phyloP scores from a whole-genome alignment of 2,888 invertebrate genomes.

The Drosophila macrospina region DNA sequence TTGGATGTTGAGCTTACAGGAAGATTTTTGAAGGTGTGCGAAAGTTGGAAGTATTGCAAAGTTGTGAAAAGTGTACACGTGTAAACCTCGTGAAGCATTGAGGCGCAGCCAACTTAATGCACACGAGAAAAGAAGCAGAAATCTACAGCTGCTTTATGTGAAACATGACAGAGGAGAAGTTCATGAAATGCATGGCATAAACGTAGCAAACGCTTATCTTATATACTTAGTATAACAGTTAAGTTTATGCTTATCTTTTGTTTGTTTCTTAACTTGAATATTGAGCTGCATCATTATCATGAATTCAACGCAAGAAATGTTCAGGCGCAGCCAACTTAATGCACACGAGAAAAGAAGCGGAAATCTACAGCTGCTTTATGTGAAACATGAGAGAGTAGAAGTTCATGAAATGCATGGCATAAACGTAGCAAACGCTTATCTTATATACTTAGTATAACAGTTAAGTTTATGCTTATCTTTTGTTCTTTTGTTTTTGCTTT shows the following conservation, averaged over 20 bases:
- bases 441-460: constrained; percentile 36
- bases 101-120: background rate
- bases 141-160: constrained; percentile 11
- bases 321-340: constrained; percentile 11
- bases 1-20: constrained; percentile 33
- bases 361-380: constrained; percentile 35
- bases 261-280: constrained; percentile 1
- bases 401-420: constrained; percentile 23
- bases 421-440: constrained; percentile 21
- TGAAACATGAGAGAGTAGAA: background rate
- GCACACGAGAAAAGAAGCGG: constrained; percentile 7
- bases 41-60: background rate
- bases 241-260: background rate
- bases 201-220: constrained; percentile 11
- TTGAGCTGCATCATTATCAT: background rate
- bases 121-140: constrained; percentile 1
- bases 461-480: constrained; percentile 16
- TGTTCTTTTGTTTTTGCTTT: background rate
- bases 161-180: background rate
- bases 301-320: background rate
- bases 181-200: constrained; percentile 24
- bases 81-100: background rate
- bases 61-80: background rate
- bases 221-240: background rate
- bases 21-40: constrained; percentile 4